Conservation (phyloP, 2,888 invertebrate species). For the Shargacucullia verbasci region DNA sequence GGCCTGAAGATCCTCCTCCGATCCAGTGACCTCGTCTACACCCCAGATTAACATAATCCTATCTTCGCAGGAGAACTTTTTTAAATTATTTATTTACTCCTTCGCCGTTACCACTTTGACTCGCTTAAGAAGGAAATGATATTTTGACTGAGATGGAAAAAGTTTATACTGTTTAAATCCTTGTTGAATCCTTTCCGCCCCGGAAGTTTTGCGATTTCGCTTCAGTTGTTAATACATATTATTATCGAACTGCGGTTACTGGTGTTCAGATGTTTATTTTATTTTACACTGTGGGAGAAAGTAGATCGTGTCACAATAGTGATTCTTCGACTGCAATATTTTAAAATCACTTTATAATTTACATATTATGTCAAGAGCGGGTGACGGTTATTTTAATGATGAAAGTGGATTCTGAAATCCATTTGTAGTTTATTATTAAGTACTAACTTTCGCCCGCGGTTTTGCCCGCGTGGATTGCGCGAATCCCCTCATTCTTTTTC, state of each 20-base stretch:
- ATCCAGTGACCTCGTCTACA: slow-evolving; percentile 53
- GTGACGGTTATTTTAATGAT: too few species aligned
- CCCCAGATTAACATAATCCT: slow-evolving; percentile 71
- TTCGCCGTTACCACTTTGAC: slow-evolving; percentile 43
- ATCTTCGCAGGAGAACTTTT: slow-evolving; percentile 60
- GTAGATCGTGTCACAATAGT: not conserved
- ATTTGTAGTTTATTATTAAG: too few species aligned
- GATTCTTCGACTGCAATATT: too few species aligned
- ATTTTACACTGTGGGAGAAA: not conserved
- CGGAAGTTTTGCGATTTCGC: slow-evolving; percentile 20
- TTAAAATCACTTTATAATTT: too few species aligned
- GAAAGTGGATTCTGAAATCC: too few species aligned
- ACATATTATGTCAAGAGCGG: not conserved
- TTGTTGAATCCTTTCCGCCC: slow-evolving; percentile 47
- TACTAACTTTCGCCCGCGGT: too few species aligned
- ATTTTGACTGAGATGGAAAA: slow-evolving; percentile 69
- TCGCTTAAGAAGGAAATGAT: slow-evolving; percentile 61
- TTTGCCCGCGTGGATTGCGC: too few species aligned
- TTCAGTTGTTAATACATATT: slow-evolving; percentile 13
- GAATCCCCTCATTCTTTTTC: too few species aligned
- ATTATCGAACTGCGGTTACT: slow-evolving; percentile 5
- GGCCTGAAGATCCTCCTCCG: slow-evolving; percentile 29
- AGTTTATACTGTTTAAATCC: slow-evolving; percentile 60
- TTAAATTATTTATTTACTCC: slow-evolving; percentile 75
- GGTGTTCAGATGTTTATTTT: not conserved